Conservation (phyloP, 2,888 invertebrate genomes). For the Cephus rjabovi region DNA sequence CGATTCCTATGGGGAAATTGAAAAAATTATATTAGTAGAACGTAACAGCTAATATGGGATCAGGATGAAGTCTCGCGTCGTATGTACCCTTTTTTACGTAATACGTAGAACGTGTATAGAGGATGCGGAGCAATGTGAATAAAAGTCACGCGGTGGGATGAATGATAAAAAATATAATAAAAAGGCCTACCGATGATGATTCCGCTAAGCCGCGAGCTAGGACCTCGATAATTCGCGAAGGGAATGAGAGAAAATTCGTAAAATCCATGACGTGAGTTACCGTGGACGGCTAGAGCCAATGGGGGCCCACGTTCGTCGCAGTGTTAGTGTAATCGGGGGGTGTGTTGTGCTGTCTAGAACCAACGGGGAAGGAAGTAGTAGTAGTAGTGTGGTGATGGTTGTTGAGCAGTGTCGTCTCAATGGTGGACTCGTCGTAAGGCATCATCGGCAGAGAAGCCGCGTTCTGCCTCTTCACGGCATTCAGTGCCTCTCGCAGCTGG, state of each 20-base stretch:
- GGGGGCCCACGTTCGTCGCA: slow-evolving; percentile 60
- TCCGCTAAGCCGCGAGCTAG: not conserved
- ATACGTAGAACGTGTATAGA: not conserved
- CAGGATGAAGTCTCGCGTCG: not conserved
- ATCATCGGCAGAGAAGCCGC: slow-evolving; percentile 59
- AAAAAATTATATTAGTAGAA: not conserved
- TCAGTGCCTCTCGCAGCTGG: slow-evolving; percentile 65
- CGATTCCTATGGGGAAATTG: not conserved
- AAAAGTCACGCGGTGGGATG: not conserved
- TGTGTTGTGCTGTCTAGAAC: slow-evolving; percentile 66
- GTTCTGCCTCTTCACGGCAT: slow-evolving; percentile 64
- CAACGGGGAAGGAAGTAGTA: slow-evolving; percentile 58
- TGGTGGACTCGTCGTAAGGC: slow-evolving; percentile 62
- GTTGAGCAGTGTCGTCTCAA: slow-evolving; percentile 65
- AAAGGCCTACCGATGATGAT: slow-evolving; percentile 42
- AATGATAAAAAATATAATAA: not conserved
- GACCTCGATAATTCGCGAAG: not conserved
- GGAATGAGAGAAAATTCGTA: slow-evolving; percentile 26
- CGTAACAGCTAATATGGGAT: not conserved
- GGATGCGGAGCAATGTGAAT: not conserved
- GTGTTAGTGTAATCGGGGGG: slow-evolving; percentile 66
- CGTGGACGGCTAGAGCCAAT: slow-evolving; percentile 66
- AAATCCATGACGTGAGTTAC: slow-evolving; percentile 67
- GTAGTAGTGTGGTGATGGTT: slow-evolving; percentile 56
- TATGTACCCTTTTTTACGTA: not conserved